Evolutionary conservation across 2,888 invertebrate species (phyloP).

Genomic region (Brenthis ino): DNA sequence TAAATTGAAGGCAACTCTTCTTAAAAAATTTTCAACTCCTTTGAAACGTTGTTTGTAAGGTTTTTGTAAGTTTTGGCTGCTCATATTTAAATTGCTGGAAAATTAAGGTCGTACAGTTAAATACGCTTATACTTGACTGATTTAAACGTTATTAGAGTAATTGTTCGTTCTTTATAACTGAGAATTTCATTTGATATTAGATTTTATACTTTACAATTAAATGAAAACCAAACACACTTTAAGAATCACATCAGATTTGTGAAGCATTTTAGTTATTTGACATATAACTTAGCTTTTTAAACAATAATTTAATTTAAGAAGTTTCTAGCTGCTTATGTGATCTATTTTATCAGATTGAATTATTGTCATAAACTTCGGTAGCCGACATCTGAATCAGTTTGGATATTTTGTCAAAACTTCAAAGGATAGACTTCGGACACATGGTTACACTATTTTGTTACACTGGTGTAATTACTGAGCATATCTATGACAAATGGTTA

Average conservation of each 20-base stretch:
- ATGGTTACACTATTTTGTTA: too few relatives aligned
- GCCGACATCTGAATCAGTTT: too few relatives aligned
- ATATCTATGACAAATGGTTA: too few relatives aligned
- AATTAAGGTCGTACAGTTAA: neutral
- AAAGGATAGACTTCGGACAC: too few relatives aligned
- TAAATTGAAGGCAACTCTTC: conserved; percentile 67
- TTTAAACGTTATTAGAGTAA: neutral
- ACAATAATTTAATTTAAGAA: too few relatives aligned
- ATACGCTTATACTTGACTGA: neutral
- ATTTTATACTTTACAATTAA: neutral
- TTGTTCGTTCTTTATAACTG: conserved; percentile 6
- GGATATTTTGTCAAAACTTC: too few relatives aligned
- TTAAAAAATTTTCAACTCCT: conserved; percentile 67
- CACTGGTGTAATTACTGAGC: too few relatives aligned
- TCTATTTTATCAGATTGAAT: too few relatives aligned
- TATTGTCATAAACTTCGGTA: too few relatives aligned
- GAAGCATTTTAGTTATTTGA: conserved; percentile 7
- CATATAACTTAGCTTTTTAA: neutral
- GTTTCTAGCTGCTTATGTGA: too few relatives aligned
- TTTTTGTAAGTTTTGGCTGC: conserved; percentile 39
- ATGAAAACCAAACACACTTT: neutral
- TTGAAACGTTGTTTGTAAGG: conserved; percentile 59
- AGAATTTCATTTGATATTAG: conserved; percentile 23
- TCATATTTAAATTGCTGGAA: conserved; percentile 43
- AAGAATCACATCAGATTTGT: neutral